Evolutionary conservation across 37 sponge, comb jelly and placozoan species (phyloP), one percentile per base, ranked within the genome.

Genomic region (Cladorhizidae sp.): DNA sequence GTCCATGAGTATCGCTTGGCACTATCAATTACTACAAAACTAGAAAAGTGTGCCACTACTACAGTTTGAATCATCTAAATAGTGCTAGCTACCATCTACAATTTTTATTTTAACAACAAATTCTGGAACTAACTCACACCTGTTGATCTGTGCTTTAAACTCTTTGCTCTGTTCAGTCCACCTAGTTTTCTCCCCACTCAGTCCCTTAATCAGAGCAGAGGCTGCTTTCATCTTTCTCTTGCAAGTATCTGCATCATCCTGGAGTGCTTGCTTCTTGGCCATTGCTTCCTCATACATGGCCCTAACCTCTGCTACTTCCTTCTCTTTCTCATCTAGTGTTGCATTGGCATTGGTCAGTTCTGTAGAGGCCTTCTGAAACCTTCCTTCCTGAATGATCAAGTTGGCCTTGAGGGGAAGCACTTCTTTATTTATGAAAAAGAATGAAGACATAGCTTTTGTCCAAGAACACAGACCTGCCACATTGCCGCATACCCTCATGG

Each of bases 401-500:
- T 98, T 98, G 71, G 99, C 99, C 72, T 98, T 98, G 36, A 98
- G 89, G 3, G 99, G 99, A 15, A 98, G 77, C 54, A 98, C 99
- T 70, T 98, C 99, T 83, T 92, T 95, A 90, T 98, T 98, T 57
- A 98, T 87, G 37, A 81, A 61, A 64, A 83, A 98, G 91, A 96
- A 98, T 45, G 83, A 64, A 18, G 89, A 64, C 99, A 98, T 98
- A n/a, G 99, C 97, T 63, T 77, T 80, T 1, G 99, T 96, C 99
- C 99, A 98, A 31, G 99, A 94, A 81, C 96, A 96, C 77, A 98
- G 86, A 20, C 99, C 99, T 33, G 99, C 99, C 54, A 98, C 99
- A 73, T 98, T 90, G 28, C 99, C 99, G 87, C 99, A 98, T 73
- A 98, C 99, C 75, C 79, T 93, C 80, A 92, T 94, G n/a, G 99